These are phyloP conservation scores for Chaetorhynchus papuensis DNA, from an alignment of 2,113 vertebrate genomes.

Conservation along the genomic window DNA sequence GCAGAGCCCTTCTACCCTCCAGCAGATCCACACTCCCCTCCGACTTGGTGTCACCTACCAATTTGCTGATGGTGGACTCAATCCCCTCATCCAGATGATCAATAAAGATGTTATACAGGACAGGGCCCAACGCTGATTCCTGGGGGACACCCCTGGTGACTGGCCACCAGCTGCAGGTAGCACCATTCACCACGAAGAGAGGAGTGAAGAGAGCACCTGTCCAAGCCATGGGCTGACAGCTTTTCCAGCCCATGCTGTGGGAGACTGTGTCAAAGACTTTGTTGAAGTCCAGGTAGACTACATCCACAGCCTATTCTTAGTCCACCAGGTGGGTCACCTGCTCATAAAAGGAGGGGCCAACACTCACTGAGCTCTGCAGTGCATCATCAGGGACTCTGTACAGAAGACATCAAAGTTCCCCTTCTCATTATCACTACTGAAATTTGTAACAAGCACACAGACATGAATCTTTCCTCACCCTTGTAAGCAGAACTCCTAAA, in stretches of 20 bases:
- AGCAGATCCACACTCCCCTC: not conserved
- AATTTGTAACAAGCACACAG: not conserved
- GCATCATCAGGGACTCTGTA: not conserved
- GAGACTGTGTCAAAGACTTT: not conserved
- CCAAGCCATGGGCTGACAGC: not conserved
- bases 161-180: not conserved
- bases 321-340: not conserved
- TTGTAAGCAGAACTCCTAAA: not conserved
- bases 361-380: not conserved
- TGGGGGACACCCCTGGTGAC: not conserved
- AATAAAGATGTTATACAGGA: not conserved
- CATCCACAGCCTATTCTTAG: rapidly evolving
- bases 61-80: not conserved
- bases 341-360: not conserved
- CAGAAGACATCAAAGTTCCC: not conserved
- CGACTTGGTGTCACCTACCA: not conserved
- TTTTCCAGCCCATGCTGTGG: not conserved
- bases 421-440: not conserved
- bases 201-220: not conserved
- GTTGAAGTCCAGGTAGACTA: not conserved
- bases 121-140: not conserved
- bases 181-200: not conserved
- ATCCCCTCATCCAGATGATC: not conserved
- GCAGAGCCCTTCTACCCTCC: not conserved
- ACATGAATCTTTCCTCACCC: not conserved